These are phyloP conservation scores for Diploscapter pachys DNA, from an alignment of 1,140 invertebrate species.

Conservation along the genomic window DNA sequence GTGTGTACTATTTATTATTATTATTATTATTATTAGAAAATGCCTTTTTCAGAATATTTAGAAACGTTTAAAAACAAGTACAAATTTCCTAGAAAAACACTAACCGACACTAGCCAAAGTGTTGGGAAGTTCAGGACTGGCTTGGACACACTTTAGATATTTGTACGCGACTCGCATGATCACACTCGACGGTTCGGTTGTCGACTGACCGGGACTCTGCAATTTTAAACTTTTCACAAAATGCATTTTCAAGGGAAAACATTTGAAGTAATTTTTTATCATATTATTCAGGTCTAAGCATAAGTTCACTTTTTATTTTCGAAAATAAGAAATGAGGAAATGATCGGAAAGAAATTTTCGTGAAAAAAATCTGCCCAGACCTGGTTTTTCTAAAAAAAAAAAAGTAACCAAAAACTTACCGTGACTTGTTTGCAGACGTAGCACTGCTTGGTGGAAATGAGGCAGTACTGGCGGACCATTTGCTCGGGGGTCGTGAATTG, in stretches of 20 bases:
- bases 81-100: background rate
- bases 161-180: conserved; percentile 25
- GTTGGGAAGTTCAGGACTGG: conserved; percentile 23
- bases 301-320: too few species aligned
- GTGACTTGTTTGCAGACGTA: conserved; percentile 29
- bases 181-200: conserved; percentile 22
- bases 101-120: conserved; percentile 25
- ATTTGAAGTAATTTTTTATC: background rate
- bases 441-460: conserved; percentile 27
- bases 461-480: conserved; percentile 24
- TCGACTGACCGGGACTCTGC: conserved; percentile 5
- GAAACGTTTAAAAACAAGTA: background rate
- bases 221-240: background rate
- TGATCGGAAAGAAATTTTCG: background rate
- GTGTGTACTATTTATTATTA: too few species aligned
- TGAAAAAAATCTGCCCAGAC: background rate
- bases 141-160: conserved; percentile 16
- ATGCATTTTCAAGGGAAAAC: too few species aligned
- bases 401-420: background rate
- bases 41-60: background rate
- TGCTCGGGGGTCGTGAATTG: conserved; percentile 14
- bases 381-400: background rate
- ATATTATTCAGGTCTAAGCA: background rate
- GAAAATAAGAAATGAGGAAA: too few species aligned
- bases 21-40: background rate